Evolutionary conservation across 1,140 invertebrate genomes (phyloP).

Genomic region (Nilaparvata lugens): DNA sequence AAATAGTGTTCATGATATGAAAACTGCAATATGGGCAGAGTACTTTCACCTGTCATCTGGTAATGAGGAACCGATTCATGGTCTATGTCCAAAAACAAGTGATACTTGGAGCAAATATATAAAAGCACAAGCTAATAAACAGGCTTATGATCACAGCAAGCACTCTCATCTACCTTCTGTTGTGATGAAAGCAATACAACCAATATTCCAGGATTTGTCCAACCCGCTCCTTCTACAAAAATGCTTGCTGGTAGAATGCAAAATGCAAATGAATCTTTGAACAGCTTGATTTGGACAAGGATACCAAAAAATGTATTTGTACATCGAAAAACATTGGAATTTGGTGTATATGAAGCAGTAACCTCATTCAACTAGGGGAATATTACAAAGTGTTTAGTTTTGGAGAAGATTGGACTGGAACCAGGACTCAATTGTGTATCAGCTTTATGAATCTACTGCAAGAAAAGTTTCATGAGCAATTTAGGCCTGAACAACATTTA

Average conservation of each 20-base stretch:
- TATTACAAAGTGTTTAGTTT: conserved; percentile 2
- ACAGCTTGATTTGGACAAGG: conserved; percentile 24
- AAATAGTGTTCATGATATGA: conserved; percentile 11
- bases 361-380: conserved; percentile 11
- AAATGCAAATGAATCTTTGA: conserved; percentile 24
- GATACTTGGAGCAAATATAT: conserved; percentile 31
- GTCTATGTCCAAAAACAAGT: conserved; percentile 25
- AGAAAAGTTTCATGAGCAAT: too few relatives aligned
- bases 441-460: too few relatives aligned
- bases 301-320: conserved; percentile 25
- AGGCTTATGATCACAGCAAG: conserved; percentile 12
- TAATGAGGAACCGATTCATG: conserved; percentile 15
- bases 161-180: conserved; percentile 2
- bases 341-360: conserved; percentile 17
- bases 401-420: conserved; percentile 3
- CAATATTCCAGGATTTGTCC: conserved; percentile 21
- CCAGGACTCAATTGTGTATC: conserved; percentile 6
- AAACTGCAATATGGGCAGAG: conserved; percentile 12
- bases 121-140: conserved; percentile 20
- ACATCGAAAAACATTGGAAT: conserved; percentile 17
- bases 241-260: conserved; percentile 21
- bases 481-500: too few relatives aligned
- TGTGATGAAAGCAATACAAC: conserved; percentile 18
- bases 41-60: conserved; percentile 17
- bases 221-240: conserved; percentile 10